These are phyloP conservation scores for Trissolcus brochymenae DNA, from an alignment of 2,888 invertebrate genomes.

Conservation along the genomic window DNA sequence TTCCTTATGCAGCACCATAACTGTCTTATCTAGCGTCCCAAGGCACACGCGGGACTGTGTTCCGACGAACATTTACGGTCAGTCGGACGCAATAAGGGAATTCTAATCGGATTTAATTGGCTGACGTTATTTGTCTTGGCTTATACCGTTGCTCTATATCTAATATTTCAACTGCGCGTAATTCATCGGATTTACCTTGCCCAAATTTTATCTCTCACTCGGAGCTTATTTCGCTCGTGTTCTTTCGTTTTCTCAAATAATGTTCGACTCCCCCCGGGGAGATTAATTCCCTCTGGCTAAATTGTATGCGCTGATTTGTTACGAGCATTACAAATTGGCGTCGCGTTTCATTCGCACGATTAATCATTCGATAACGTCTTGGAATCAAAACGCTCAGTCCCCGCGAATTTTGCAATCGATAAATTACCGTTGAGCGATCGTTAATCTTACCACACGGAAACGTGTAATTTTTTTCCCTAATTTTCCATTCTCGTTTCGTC, in stretches of 20 bases:
- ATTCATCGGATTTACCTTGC: no score
- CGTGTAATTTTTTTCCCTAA: constrained; percentile 1
- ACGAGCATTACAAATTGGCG: no score
- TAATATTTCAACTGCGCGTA: no score
- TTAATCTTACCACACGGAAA: not conserved
- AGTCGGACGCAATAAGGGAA: constrained; percentile 16
- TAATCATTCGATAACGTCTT: no score
- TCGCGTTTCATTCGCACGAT: no score
- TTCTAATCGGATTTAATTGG: constrained; percentile 28
- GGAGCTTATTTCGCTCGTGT: no score
- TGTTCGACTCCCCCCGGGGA: no score
- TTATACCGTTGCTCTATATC: not conserved
- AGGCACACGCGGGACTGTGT: constrained; percentile 28
- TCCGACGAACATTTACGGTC: constrained; percentile 22
- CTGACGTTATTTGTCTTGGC: constrained; percentile 12
- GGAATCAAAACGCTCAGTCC: no score
- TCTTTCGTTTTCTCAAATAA: no score
- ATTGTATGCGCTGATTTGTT: no score
- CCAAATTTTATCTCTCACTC: no score
- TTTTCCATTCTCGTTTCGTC: constrained; percentile 8
- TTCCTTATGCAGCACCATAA: constrained; percentile 12
- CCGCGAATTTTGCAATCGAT: not conserved
- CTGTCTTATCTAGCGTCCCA: constrained; percentile 2
- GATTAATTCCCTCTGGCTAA: no score
- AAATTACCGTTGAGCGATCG: constrained; percentile 1